Conservation (phyloP, 2,113 vertebrate species). For the Myodes glareolus region DNA sequence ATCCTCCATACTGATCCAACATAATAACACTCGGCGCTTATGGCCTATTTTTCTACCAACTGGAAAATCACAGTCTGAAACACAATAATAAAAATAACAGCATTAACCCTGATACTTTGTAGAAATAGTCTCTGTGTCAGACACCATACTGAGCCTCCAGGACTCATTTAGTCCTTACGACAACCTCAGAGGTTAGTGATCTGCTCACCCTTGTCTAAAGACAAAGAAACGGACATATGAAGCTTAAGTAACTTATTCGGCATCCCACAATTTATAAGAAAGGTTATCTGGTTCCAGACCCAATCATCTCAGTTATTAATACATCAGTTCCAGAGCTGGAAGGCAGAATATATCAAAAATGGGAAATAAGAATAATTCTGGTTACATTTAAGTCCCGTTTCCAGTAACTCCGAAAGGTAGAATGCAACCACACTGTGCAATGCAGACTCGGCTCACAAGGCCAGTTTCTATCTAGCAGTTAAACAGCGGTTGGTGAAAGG, state of each 20-base stretch:
- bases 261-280: background rate
- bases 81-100: background rate
- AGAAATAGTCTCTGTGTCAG: background rate
- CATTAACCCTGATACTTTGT: background rate
- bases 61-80: background rate
- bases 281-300: background rate
- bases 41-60: background rate
- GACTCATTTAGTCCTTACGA: background rate
- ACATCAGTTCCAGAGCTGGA: background rate
- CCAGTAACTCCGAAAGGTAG: background rate
- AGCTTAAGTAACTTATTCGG: background rate
- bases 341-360: background rate
- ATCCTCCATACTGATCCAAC: background rate
- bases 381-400: background rate
- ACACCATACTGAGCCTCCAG: background rate
- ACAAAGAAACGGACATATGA: background rate
- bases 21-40: background rate
- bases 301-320: background rate
- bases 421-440: background rate
- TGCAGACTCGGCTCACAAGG: background rate
- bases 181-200: background rate
- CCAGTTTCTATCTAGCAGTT: background rate
- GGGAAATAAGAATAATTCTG: background rate
- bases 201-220: background rate
- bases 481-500: background rate